Base-by-base conservation (phyloP, 2,888 invertebrate species). In the Polia nebulosa region DNA sequence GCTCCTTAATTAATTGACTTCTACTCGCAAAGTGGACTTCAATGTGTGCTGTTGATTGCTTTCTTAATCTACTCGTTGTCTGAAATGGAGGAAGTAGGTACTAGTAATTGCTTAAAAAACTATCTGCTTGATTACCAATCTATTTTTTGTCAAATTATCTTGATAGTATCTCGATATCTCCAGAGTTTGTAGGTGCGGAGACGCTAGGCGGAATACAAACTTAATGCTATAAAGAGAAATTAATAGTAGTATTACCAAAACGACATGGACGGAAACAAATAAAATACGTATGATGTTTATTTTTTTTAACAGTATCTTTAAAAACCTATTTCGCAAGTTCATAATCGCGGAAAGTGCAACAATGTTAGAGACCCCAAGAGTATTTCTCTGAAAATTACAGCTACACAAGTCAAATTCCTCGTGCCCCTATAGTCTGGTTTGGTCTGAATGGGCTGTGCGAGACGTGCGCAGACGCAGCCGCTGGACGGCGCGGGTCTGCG, bases 401-500 rank as follows among this genome's bases (percentile, higher is more conserved):
- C 7, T 41, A 63, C n/a, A 34, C n/a, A 52, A 45, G 25, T 39
- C 20, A 41, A 56, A 60, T 70, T 51, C 61, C 8, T n/a, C n/a
- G 44, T 36, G n/a, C 25, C 49, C 22, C 49, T 59, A 39, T 27
- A 58, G 51, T 68, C 34, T 52, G 58, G 71, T 66, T 63, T 52
- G 57, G 61, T 81, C 66, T 80, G 82, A 82, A 82, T 78, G 80
- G 72, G 41, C 29, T 53, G 70, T 7, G 56, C 55, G 72, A 76
- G 77, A 71, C 62, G 69, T 85, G 85, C 75, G 81, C 79, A 67
- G 49, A 51, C 77, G 77, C 76, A 73, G 51, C 20, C 64, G 60
- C 58, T 29, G 56, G 25, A 13, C 55, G 34, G 66, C 60, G 59
- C 66, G 47, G 72, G 83, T 72, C 32, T 20, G 47, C 59, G 49